A percentile compares a stretch with the other conserved stretches of the same genome.
Evolutionary conservation across 2,888 invertebrate species (phyloP).

Genomic region (Amblyjoppa fuscipennis): DNA sequence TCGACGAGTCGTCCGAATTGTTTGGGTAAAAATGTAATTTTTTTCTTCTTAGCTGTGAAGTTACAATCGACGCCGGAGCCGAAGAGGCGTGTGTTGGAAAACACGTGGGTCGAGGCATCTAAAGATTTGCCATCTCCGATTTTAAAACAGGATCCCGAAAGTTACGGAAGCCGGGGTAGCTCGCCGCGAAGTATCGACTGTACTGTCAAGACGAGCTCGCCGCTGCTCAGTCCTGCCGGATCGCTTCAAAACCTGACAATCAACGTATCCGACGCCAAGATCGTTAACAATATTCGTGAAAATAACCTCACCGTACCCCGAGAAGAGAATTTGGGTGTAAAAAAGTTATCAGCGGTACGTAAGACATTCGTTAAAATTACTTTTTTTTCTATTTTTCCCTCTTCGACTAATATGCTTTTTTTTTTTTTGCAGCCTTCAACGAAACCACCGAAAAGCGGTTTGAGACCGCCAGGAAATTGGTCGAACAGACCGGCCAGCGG

Average conservation of each 20-base stretch:
- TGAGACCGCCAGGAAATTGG: conserved; percentile 80
- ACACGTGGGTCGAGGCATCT: conserved; percentile 76
- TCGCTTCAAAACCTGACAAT: conserved; percentile 71
- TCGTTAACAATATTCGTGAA: conserved; percentile 39
- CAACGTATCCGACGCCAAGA: conserved; percentile 38
- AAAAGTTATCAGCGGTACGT: conserved; percentile 59
- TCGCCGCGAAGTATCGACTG: conserved; percentile 71
- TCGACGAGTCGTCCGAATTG: neutral
- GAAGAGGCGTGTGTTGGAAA: conserved; percentile 74
- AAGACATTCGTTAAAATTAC: neutral
- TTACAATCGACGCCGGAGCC: conserved; percentile 75
- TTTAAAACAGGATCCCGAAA: conserved; percentile 72
- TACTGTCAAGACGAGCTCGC: conserved; percentile 80
- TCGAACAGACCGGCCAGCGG: conserved; percentile 77
- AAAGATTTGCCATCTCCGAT: conserved; percentile 81
- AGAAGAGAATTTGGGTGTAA: conserved; percentile 37
- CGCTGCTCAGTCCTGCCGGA: conserved; percentile 76
- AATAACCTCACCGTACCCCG: conserved; percentile 42
- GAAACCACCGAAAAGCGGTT: conserved; percentile 64
- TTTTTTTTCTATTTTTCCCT: neutral
- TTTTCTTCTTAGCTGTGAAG: conserved; percentile 71
- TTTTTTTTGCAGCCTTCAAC: conserved; percentile 51
- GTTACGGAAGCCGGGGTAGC: conserved; percentile 67
- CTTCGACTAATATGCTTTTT: neutral
- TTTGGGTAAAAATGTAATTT: neutral